Conservation (phyloP, 2,113 vertebrate genomes). For the Heptranchias perlo region DNA sequence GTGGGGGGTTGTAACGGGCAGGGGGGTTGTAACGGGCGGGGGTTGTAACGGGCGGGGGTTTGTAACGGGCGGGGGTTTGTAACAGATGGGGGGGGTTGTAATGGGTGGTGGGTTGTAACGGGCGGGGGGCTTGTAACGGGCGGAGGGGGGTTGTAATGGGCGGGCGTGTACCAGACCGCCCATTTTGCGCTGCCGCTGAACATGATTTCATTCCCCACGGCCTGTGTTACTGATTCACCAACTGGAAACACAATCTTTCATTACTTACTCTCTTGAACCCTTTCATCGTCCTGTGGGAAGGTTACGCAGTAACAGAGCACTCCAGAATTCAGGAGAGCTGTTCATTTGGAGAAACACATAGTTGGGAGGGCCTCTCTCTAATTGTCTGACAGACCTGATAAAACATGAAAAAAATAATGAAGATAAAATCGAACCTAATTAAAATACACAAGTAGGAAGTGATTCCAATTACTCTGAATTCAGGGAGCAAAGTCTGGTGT, state of each 20-base stretch:
- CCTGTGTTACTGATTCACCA: neutral
- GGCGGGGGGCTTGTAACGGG: no score
- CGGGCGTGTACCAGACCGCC: no score
- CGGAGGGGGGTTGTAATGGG: no score
- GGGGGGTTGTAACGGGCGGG: no score
- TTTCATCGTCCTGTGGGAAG: neutral
- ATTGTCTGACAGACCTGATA: slow-evolving; percentile 14
- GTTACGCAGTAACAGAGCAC: neutral
- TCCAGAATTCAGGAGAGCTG: neutral
- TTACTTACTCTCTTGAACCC: neutral
- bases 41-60: no score
- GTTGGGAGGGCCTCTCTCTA: neutral
- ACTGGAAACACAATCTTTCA: neutral
- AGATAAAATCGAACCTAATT: slow-evolving; percentile 14
- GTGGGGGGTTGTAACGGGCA: no score
- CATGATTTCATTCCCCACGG: neutral
- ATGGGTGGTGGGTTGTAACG: no score
- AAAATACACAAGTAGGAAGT: slow-evolving; percentile 22
- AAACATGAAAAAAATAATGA: neutral
- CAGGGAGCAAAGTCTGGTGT: neutral
- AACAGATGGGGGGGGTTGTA: no score
- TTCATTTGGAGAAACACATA: neutral
- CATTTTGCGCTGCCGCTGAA: no score
- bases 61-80: no score
- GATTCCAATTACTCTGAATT: slow-evolving; percentile 27